Evolutionary conservation across 37 sponge, comb jelly and placozoan species (phyloP).

Genomic region (Dysidea cf. avara): DNA sequence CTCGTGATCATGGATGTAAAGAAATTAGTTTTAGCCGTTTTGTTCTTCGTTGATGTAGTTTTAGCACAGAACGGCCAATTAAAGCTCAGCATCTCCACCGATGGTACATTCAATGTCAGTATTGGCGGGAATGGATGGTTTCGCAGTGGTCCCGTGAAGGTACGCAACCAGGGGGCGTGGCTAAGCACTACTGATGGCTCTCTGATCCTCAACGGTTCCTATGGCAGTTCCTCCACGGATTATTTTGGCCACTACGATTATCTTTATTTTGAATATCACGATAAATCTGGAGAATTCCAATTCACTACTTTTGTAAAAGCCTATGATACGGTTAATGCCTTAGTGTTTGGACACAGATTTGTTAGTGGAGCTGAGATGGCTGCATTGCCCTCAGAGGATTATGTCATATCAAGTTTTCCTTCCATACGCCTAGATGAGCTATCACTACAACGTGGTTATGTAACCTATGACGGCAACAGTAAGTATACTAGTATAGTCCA

Average conservation of each 20-base stretch:
- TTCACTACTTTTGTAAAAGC: conserved; percentile 18
- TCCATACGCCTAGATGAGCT: conserved; percentile 36
- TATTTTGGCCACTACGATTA: too few species aligned
- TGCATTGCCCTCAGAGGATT: not conserved
- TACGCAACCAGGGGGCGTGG: conserved; percentile 24
- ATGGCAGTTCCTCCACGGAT: too few species aligned
- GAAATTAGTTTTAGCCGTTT: too few species aligned
- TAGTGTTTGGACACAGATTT: conserved; percentile 28
- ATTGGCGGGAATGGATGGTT: conserved; percentile 24
- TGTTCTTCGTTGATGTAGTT: too few species aligned
- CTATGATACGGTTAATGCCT: conserved; percentile 22
- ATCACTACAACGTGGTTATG: conserved; percentile 31
- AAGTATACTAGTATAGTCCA: conserved; percentile 5
- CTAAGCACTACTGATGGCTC: conserved; percentile 9
- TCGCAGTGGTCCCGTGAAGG: conserved; percentile 19
- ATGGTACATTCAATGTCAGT: conserved; percentile 3
- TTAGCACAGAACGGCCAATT: not conserved
- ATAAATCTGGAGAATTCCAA: too few species aligned
- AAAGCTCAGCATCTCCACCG: not conserved
- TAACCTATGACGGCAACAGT: conserved; percentile 66
- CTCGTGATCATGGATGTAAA: too few species aligned
- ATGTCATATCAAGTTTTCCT: conserved; percentile 49
- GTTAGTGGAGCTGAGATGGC: conserved; percentile 16
- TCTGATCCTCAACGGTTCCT: too few species aligned
- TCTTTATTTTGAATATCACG: too few species aligned